Evolutionary conservation across 2,113 vertebrate species (phyloP).

Genomic region (Otolemur garnettii): DNA sequence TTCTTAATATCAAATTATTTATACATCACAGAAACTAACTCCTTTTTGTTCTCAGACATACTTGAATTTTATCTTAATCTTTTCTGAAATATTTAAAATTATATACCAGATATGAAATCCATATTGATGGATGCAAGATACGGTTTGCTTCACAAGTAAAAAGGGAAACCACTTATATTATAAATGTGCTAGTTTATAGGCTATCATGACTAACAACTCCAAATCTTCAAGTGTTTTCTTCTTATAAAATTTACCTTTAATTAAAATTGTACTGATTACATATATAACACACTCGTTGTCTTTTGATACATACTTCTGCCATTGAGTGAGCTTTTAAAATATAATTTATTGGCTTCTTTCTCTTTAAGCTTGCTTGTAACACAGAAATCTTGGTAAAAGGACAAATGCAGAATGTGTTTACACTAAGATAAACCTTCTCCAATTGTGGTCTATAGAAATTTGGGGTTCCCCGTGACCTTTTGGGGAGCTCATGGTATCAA

Average conservation of each 20-base stretch:
- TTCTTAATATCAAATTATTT: slow-evolving; percentile 56
- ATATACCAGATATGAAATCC: background rate
- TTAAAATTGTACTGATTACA: background rate
- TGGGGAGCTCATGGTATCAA: background rate
- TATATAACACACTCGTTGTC: background rate
- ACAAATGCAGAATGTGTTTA: background rate
- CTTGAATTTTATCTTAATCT: background rate
- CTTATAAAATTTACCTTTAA: slow-evolving; percentile 19
- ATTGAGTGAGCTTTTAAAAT: background rate
- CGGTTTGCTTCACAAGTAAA: background rate
- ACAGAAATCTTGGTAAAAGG: background rate
- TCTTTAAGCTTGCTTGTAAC: background rate
- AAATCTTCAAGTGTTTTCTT: slow-evolving; percentile 28
- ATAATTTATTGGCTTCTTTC: background rate
- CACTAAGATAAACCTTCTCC: background rate
- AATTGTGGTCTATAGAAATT: background rate
- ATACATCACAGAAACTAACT: slow-evolving; percentile 14
- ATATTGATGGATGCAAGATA: background rate
- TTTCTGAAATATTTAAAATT: slow-evolving; percentile 34
- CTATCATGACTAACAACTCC: background rate
- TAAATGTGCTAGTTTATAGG: background rate
- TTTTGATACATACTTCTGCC: background rate
- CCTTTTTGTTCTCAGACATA: slow-evolving; percentile 43
- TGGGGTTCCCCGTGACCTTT: background rate
- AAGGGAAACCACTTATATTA: background rate